Evolutionary conservation across 2,888 invertebrate species (phyloP).

Genomic region (Lypha dubia): DNA sequence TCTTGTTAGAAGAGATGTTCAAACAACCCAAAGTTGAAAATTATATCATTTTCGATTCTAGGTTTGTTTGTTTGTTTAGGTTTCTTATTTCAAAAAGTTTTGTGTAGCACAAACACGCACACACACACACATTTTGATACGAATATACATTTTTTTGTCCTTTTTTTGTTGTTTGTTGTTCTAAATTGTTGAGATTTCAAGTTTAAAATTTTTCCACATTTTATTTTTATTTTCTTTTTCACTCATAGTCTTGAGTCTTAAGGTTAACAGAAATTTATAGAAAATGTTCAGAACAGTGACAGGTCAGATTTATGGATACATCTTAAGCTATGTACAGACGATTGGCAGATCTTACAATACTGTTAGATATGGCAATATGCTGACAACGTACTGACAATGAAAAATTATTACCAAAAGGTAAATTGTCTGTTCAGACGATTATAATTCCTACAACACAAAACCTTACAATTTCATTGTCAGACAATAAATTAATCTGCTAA

Average conservation of each 20-base stretch:
- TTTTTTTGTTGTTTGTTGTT: neutral
- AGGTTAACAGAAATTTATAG: neutral
- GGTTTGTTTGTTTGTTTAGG: neutral
- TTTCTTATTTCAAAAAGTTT: slow-evolving; percentile 19
- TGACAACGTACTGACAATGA: too few relatives aligned
- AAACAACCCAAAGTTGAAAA: neutral
- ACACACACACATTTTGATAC: neutral
- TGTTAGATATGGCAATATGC: too few relatives aligned
- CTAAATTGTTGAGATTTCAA: neutral
- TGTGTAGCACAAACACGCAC: neutral
- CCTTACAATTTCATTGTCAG: too few relatives aligned
- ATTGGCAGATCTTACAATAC: too few relatives aligned
- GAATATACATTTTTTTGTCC: too few relatives aligned
- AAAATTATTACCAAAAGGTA: too few relatives aligned
- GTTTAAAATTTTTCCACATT: neutral
- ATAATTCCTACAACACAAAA: too few relatives aligned
- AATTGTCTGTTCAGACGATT: too few relatives aligned
- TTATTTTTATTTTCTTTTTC: neutral
- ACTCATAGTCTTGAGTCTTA: neutral
- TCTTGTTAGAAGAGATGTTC: neutral
- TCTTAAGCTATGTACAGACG: too few relatives aligned
- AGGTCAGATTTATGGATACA: neutral
- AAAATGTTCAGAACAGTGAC: neutral
- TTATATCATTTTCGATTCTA: neutral
- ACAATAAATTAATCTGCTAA: too few relatives aligned